These are phyloP conservation scores for Quadroppia sp. DNA, from an alignment of 2,888 invertebrate species.

Conservation along the genomic window DNA sequence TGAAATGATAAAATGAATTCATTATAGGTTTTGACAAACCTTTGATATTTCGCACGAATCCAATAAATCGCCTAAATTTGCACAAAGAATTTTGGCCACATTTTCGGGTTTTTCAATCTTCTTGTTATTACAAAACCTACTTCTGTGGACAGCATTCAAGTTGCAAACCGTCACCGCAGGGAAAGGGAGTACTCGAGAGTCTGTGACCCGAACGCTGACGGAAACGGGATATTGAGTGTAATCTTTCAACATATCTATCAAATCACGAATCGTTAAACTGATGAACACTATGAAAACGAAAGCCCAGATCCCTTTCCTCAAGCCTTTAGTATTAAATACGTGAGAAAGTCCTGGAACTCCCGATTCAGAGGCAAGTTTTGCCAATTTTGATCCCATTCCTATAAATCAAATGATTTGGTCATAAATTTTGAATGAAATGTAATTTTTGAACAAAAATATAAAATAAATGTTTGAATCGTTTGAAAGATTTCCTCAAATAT, in stretches of 20 bases:
- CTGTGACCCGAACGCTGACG: constrained; percentile 43
- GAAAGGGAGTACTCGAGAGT: constrained; percentile 44
- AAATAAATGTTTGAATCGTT: no score
- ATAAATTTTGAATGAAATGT: no score
- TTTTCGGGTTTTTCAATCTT: constrained; percentile 41
- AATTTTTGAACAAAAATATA: no score
- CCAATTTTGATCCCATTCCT: constrained; percentile 35
- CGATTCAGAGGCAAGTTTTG: constrained; percentile 42
- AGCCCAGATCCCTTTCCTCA: constrained; percentile 41
- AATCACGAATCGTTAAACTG: constrained; percentile 40
- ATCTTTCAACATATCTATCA: constrained; percentile 42
- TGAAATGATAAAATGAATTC: neutral
- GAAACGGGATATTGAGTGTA: constrained; percentile 44
- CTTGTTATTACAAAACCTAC: constrained; percentile 41
- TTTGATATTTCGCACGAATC: constrained; percentile 42
- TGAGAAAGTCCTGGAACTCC: constrained; percentile 42
- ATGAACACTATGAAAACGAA: constrained; percentile 41
- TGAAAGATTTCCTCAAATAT: no score
- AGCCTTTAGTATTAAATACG: constrained; percentile 28
- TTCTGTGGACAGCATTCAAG: constrained; percentile 43
- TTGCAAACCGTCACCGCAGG: constrained; percentile 45
- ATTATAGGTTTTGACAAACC: neutral
- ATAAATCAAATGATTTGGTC: no score
- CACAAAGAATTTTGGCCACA: constrained; percentile 44
- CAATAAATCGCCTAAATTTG: constrained; percentile 42